Evolutionary conservation across 2,888 invertebrate species (phyloP).

Genomic region (Acleris cristana): DNA sequence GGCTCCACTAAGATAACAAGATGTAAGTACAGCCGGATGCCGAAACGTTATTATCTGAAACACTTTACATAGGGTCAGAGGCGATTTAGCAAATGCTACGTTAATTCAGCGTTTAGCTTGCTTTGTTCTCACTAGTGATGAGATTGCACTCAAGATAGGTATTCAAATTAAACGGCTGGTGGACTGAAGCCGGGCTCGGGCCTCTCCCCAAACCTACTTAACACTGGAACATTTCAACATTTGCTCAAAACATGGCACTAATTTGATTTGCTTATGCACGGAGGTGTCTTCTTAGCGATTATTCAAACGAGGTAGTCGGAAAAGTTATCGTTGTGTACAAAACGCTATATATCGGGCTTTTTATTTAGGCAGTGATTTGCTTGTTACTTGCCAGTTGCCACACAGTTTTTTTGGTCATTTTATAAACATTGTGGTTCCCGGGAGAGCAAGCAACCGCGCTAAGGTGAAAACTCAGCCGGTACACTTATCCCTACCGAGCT

Average conservation of each 20-base stretch:
- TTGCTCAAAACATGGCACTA: constrained; percentile 61
- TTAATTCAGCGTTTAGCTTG: constrained; percentile 73
- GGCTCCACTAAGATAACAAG: constrained; percentile 71
- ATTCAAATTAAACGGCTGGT: constrained; percentile 68
- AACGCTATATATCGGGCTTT: neutral
- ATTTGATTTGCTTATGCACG: constrained; percentile 52
- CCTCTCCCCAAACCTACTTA: constrained; percentile 61
- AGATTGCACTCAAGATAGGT: constrained; percentile 71
- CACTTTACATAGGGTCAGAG: constrained; percentile 72
- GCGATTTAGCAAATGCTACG: constrained; percentile 68
- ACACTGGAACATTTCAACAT: constrained; percentile 59
- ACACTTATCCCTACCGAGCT: too few species aligned
- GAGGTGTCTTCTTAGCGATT: constrained; percentile 29
- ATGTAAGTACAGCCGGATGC: constrained; percentile 69
- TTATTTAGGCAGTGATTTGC: neutral
- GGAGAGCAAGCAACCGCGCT: too few species aligned
- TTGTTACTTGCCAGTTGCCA: neutral
- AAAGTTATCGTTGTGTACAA: constrained; percentile 5
- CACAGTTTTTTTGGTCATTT: constrained; percentile 13
- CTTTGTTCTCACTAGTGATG: constrained; percentile 65
- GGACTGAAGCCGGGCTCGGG: constrained; percentile 50
- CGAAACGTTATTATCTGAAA: constrained; percentile 67
- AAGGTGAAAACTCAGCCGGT: too few species aligned
- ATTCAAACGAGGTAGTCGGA: neutral
- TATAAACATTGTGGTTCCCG: too few species aligned